Conservation (phyloP, 2,888 invertebrate genomes). For the Cephus pygmeus region DNA sequence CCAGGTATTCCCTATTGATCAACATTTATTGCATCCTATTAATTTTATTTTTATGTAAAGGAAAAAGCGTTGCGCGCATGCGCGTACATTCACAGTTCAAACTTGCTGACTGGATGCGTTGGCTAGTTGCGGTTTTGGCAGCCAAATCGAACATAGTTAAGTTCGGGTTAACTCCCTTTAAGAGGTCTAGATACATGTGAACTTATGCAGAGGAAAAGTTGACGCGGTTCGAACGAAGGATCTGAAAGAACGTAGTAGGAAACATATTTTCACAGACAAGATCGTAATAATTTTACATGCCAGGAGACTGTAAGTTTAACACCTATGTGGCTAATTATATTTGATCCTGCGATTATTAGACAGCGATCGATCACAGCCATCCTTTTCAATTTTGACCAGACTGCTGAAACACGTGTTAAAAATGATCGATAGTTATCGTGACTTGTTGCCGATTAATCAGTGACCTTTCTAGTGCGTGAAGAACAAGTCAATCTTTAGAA, state of each 20-base stretch:
- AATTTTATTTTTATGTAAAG: neutral
- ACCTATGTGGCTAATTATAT: neutral
- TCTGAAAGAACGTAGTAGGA: neutral
- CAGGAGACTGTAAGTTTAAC: neutral
- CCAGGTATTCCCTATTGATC: constrained; percentile 27
- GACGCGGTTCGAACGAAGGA: neutral
- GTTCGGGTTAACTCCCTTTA: neutral
- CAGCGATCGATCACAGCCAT: neutral
- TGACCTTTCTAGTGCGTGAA: constrained; percentile 39
- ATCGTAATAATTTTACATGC: too few relatives aligned
- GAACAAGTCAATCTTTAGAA: neutral
- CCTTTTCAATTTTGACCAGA: neutral
- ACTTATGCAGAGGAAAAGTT: neutral
- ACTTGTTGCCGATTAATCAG: constrained; percentile 50
- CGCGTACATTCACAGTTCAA: neutral
- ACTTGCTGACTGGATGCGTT: neutral
- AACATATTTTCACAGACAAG: neutral
- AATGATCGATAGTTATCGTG: constrained; percentile 50
- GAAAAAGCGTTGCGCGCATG: neutral
- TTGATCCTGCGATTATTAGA: neutral
- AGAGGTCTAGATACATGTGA: too few relatives aligned
- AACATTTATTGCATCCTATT: constrained; percentile 25
- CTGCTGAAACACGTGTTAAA: constrained; percentile 34
- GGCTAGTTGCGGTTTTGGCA: neutral
- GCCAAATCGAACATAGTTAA: neutral